Percentiles rank a stretch among this genome's conserved stretches.
Evolutionary conservation across 2,888 invertebrate genomes (phyloP).

Genomic region (Apoda limacodes): DNA sequence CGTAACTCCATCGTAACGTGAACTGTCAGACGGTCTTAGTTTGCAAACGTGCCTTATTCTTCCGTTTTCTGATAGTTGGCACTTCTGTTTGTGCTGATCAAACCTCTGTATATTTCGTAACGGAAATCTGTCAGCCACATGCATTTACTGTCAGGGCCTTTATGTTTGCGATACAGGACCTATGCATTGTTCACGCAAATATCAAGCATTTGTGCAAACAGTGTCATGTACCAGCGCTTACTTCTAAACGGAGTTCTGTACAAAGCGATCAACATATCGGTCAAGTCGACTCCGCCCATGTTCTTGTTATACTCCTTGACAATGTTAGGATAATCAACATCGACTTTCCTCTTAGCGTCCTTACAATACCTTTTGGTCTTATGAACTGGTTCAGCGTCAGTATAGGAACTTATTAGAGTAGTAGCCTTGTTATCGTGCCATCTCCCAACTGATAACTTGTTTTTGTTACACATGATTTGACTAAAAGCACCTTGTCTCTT

Average conservation of each 20-base stretch:
- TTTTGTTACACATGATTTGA: constrained; percentile 19
- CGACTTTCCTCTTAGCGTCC: too few species aligned
- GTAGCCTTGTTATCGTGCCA: constrained; percentile 31
- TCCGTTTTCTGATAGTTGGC: too few species aligned
- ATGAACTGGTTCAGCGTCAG: constrained; percentile 22
- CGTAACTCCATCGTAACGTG: too few species aligned
- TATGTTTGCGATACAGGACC: too few species aligned
- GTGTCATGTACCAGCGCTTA: constrained; percentile 26
- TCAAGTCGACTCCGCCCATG: too few species aligned
- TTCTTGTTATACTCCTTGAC: constrained; percentile 28
- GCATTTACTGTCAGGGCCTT: too few species aligned
- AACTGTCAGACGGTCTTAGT: too few species aligned
- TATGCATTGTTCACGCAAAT: constrained; percentile 23
- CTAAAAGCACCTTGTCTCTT: constrained; percentile 17
- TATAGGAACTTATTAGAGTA: constrained; percentile 24
- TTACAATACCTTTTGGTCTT: constrained; percentile 25
- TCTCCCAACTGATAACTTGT: constrained; percentile 18
- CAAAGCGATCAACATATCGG: constrained; percentile 25
- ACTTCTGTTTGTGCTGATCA: too few species aligned
- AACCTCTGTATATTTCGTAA: too few species aligned
- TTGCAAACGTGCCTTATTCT: too few species aligned
- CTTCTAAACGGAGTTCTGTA: constrained; percentile 23
- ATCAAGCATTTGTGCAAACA: constrained; percentile 24
- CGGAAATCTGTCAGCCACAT: too few species aligned
- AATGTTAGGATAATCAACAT: constrained; percentile 28